phyloP scores from a whole-genome alignment of 2,113 vertebrate genomes.

The Anolis sagrei region DNA sequence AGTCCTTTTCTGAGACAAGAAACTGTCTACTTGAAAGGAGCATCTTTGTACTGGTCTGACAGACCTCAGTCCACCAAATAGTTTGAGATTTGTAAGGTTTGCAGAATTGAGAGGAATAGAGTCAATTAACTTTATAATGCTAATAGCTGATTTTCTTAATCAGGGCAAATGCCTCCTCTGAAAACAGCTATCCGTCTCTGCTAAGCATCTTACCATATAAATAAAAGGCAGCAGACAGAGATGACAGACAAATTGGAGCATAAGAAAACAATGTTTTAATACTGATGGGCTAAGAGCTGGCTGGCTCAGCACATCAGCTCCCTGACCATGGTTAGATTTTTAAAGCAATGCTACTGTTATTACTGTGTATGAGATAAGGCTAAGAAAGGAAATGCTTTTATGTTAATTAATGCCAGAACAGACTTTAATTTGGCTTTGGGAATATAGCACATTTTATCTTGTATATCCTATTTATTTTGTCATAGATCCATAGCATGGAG shows the following conservation, averaged over 20 bases:
- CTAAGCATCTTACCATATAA: constrained; percentile 19
- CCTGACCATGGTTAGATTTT: constrained; percentile 5
- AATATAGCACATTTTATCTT: constrained; percentile 11
- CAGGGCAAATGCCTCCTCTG: neutral
- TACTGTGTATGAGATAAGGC: constrained; percentile 14
- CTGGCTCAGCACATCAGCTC: constrained; percentile 10
- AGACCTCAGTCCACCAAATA: neutral
- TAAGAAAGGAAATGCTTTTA: constrained; percentile 9
- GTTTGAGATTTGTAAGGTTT: neutral
- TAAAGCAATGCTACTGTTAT: constrained; percentile 1
- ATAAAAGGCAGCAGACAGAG: constrained; percentile 15
- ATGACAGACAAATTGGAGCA: constrained; percentile 17
- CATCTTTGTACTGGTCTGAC: neutral
- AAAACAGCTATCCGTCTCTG: neutral
- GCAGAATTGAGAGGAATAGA: neutral
- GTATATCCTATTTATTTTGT: constrained; percentile 27
- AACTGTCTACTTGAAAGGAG: neutral
- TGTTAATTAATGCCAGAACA: constrained; percentile 17
- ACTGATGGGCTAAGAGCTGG: constrained; percentile 8
- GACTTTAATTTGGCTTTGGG: constrained; percentile 33
- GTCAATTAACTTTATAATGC: constrained; percentile 9
- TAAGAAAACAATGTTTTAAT: constrained; percentile 24
- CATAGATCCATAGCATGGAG: constrained; percentile 21
- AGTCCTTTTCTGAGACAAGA: neutral
- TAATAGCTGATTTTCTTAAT: constrained; percentile 1